phyloP scores from a whole-genome alignment of 2,113 vertebrate species.

The Terrapene triunguis region DNA sequence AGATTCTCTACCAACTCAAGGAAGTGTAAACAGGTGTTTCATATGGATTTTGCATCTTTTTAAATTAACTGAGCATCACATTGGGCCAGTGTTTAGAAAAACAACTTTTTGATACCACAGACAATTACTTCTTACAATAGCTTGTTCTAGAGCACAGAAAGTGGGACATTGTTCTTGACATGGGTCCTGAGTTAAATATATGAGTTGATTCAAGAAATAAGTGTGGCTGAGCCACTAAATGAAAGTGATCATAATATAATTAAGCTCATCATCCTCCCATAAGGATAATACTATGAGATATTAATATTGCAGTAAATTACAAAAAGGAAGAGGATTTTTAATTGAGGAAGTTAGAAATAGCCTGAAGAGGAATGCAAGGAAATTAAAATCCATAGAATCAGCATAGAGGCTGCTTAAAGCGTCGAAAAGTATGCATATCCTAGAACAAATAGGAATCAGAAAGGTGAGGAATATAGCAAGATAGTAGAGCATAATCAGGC shows the following conservation, averaged over 20 bases:
- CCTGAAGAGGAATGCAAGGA: slow-evolving; percentile 78
- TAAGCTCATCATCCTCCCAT: slow-evolving; percentile 78
- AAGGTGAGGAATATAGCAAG: slow-evolving; percentile 67
- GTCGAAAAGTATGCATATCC: slow-evolving; percentile 35
- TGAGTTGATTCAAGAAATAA: slow-evolving; percentile 77
- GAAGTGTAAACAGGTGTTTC: slow-evolving; percentile 28
- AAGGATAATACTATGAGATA: slow-evolving; percentile 72
- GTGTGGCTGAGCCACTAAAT: slow-evolving; percentile 76
- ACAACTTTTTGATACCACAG: slow-evolving; percentile 72
- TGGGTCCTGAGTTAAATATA: slow-evolving; percentile 53
- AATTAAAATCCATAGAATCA: slow-evolving; percentile 72
- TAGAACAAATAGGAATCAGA: slow-evolving; percentile 71
- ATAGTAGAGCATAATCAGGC: slow-evolving; percentile 24
- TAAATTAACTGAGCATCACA: slow-evolving; percentile 49
- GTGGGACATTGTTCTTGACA: slow-evolving; percentile 59
- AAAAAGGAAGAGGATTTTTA: slow-evolving; percentile 75
- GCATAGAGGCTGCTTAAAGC: slow-evolving; percentile 58
- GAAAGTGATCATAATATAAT: slow-evolving; percentile 80
- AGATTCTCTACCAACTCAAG: neutral
- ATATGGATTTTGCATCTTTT: slow-evolving; percentile 3
- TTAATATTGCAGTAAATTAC: slow-evolving; percentile 77
- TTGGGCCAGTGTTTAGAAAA: slow-evolving; percentile 60
- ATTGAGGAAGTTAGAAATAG: slow-evolving; percentile 75
- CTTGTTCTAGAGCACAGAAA: slow-evolving; percentile 55
- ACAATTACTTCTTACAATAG: slow-evolving; percentile 65